Evolutionary conservation across 2,797 vertebrate species (phyloP).

Genomic region (Clarias pachynema): DNA sequence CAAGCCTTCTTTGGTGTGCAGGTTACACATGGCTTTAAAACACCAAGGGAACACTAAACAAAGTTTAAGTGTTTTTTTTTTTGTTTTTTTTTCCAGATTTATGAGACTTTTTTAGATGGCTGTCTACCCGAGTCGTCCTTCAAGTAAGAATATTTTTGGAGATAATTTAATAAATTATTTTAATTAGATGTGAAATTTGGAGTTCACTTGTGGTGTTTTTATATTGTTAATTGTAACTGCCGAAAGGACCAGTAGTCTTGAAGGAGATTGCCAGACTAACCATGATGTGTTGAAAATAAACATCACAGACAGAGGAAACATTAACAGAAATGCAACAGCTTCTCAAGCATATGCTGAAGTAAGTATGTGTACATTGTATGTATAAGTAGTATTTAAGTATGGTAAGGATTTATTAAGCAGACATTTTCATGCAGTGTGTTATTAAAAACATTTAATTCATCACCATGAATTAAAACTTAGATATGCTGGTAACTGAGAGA

Average conservation of each 20-base stretch:
- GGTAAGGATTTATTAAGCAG: not conserved
- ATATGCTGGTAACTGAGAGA: not conserved
- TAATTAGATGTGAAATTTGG: not conserved
- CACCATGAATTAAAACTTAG: not conserved
- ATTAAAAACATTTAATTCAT: not conserved
- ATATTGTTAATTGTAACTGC: not conserved
- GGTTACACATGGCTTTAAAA: not conserved
- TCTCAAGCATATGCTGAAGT: not conserved
- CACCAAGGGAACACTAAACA: not conserved
- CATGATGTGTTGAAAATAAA: not conserved
- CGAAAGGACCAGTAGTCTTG: not conserved
- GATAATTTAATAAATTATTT: not conserved
- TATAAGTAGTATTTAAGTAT: not conserved
- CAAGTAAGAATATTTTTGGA: constrained; percentile 17
- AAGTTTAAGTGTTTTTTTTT: not conserved
- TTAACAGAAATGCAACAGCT: not conserved
- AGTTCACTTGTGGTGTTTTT: not conserved
- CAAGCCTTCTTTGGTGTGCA: constrained; percentile 63
- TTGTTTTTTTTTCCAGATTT: constrained; percentile 32
- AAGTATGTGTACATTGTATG: not conserved
- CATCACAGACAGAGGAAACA: not conserved
- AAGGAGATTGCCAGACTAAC: not conserved
- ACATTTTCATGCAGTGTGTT: not conserved
- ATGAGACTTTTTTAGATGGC: constrained; percentile 29
- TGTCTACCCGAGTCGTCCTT: not conserved